Evolutionary conservation across 2,113 vertebrate genomes (phyloP), one percentile per base, ranked within the genome.

Genomic region (Malurus alboscapulatus): DNA sequence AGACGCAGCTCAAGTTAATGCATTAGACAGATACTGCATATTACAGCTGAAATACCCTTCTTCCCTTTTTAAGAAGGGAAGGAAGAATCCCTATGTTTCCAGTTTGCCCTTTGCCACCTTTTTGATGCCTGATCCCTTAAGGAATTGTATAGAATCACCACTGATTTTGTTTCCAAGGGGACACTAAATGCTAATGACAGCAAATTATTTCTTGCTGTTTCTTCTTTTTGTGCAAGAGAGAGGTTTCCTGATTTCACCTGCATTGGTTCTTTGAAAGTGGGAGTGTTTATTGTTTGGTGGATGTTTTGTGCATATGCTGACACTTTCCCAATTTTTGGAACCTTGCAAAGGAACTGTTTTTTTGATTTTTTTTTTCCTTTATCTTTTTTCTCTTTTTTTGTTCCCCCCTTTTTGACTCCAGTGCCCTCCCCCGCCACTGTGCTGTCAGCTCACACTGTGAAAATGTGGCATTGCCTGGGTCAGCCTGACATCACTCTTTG

Each of bases 1-100:
- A 63, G 59, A 93, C 57, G 26, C 32, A 65, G 40, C 51, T 93
- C 63, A 73, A 66, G 83, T 62, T 91, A 88, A 91, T 79, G 63
- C 45, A 10, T 88, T 93, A 66, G 73, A 48, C 77, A 92, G 85
- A 69, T 48, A 79, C 34, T 61, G 36, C 40, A 6, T 29, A 29
- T 27, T 48, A 42, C 25, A 77, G 71, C 62, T 68, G 67, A 77
- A 82, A 59, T 57, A 27, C 68, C 24, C 40, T 84, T 76, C 17
- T 58, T 93, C 7, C 9, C 12, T 83, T 76, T 55, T 72, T 72
- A 86, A 72, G 50, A 91, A 42, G 36, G 34, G 42, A 26, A 32
- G 26, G 55, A 62, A 88, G 38, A 76, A 58, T 90, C 81, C 17
- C 14, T 3, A 6, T 63, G 26, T 34, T 77, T 87, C 85, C 36